Evolutionary conservation across 2,797 vertebrate species (phyloP).

Genomic region (Alfaro cultratus): DNA sequence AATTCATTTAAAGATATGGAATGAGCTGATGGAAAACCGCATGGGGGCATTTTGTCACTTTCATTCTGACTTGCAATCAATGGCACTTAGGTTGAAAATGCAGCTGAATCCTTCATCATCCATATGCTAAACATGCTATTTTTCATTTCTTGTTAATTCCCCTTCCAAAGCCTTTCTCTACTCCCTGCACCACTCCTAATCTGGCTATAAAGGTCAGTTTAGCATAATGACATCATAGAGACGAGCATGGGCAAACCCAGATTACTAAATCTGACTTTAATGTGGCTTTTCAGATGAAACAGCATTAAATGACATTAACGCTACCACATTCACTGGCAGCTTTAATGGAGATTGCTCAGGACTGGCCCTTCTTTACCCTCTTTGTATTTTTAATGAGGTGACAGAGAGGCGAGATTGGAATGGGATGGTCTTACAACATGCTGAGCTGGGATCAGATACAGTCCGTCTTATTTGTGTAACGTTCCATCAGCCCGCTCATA

Average conservation of each 20-base stretch:
- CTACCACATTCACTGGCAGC: constrained; percentile 72
- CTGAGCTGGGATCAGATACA: constrained; percentile 79
- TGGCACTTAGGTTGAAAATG: constrained; percentile 64
- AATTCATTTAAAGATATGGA: constrained; percentile 57
- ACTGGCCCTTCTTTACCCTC: constrained; percentile 74
- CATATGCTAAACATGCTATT: constrained; percentile 74
- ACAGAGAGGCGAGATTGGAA: constrained; percentile 76
- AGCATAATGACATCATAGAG: constrained; percentile 85
- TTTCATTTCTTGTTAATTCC: constrained; percentile 80
- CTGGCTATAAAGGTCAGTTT: constrained; percentile 85
- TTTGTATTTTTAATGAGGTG: constrained; percentile 84
- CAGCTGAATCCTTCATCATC: constrained; percentile 72
- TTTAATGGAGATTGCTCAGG: constrained; percentile 77
- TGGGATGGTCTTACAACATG: constrained; percentile 72
- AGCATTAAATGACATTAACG: constrained; percentile 81
- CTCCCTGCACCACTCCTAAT: constrained; percentile 75
- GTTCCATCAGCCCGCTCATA: constrained; percentile 67
- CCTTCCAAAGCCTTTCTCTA: constrained; percentile 75
- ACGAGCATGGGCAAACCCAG: constrained; percentile 75
- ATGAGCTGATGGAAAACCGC: constrained; percentile 48
- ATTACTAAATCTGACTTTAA: constrained; percentile 81
- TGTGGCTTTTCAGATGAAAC: constrained; percentile 81
- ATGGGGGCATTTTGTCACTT: constrained; percentile 56
- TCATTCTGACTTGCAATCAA: constrained; percentile 62
- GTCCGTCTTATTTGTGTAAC: constrained; percentile 76